Percentiles rank a stretch among this genome's conserved stretches.
phyloP scores from a whole-genome alignment of 2,113 vertebrate genomes.

The Campylorhamphus procurvoides region DNA sequence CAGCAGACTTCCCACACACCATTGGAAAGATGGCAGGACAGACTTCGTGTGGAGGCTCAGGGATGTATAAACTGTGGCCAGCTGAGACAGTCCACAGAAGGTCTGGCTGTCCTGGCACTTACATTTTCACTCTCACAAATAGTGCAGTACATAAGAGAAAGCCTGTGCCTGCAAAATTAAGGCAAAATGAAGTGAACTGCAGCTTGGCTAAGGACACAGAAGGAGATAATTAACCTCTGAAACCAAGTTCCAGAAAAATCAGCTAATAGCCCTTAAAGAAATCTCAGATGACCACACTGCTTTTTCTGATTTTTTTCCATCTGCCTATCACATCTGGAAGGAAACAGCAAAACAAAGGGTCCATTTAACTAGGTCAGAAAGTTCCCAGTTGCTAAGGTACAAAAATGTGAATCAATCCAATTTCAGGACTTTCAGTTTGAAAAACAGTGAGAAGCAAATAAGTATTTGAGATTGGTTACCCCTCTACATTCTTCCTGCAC shows the following conservation, averaged over 20 bases:
- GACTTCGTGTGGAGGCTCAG: neutral
- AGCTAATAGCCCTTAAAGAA: neutral
- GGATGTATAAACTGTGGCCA: neutral
- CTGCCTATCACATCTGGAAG: constrained; percentile 29
- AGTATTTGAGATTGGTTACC: neutral
- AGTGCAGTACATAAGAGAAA: neutral
- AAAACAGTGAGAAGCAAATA: neutral
- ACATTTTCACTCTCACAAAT: neutral
- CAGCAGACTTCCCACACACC: neutral
- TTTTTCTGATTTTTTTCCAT: neutral
- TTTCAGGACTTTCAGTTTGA: neutral
- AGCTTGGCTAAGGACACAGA: neutral
- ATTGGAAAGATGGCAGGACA: neutral
- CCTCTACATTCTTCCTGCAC: neutral
- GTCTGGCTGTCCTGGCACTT: neutral
- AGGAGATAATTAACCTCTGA: neutral
- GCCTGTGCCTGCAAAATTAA: neutral
- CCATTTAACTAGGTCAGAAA: constrained; percentile 33
- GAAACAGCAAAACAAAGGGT: constrained; percentile 25
- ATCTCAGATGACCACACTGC: neutral
- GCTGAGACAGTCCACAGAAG: neutral
- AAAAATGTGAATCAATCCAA: constrained; percentile 24
- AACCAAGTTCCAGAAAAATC: neutral
- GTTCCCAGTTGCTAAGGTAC: neutral
- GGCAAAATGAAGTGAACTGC: neutral